Base-by-base conservation (phyloP, 1,140 invertebrate species). In the Stegodyphus dumicola region DNA sequence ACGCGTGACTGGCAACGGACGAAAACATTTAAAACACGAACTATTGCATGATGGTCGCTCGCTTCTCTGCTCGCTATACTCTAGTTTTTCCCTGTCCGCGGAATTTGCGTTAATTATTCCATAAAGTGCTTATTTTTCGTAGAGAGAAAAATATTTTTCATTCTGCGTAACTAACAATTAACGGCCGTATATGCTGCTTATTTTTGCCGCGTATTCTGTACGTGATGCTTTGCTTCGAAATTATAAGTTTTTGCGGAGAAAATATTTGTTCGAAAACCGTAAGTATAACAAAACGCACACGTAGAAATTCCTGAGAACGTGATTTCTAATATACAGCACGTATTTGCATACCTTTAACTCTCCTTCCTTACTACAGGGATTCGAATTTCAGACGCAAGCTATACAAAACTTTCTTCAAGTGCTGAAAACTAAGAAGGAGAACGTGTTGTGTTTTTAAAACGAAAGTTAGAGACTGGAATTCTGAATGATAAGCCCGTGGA, bases 21-120 rank as follows among this genome's bases (percentile, higher is more conserved):
- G 70, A 75, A 83, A 83, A 83, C 80, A 83, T 83, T 83, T 83
- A 83, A 83, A 83, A 83, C 80, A 83, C 80, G 80, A 83, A 83
- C 80, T 49, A 83, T 83, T 83, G 80, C 80, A 83, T 83, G 80
- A 83, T 83, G 73, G 80, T 53, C 80, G 48, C 70, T 53, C 69
- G 33, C 71, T 73, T n/a, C 66, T 69, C 52, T 11, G 52, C 52
- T 48, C 60, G 18, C 33, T 48, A 69, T 15, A 60, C 66, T 18
- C 11, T 11, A 64, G 80, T 83, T 83, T 83, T 83, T 83, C 80
- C 70, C 71, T 75, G 80, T 83, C 80, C 70, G 9, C 80, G 70
- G 71, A 81, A 81, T 81, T 81, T 73, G 48, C 80, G 80, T 75
- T 83, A 83, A 83, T 83, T 83, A 83, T 83, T 83, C 80, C 80